Base-by-base conservation (phyloP, 2,113 vertebrate genomes). In the Monopterus albus region DNA sequence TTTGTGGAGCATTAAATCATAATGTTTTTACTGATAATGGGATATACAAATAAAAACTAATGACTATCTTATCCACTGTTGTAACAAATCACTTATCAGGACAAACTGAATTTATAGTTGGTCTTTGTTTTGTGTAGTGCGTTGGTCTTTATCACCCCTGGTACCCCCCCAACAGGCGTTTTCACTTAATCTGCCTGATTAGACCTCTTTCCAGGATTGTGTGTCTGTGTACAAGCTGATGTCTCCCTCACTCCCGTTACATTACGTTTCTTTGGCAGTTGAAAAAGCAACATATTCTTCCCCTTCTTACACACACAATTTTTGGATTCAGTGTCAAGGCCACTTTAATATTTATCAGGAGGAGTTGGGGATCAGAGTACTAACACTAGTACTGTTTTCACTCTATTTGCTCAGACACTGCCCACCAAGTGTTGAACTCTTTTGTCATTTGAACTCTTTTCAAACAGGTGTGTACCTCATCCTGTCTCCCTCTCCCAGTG, bases 401-500 rank as follows among this genome's bases (percentile, higher is more conserved):
- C n/a, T n/a, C n/a, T n/a, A n/a, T n/a, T n/a, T 20, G 47, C 14
- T 59, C 63, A 31, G 39, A 61, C 28, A 25, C 17, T 14, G 15
- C 17, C 18, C 36, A n/a, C 20, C 11, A 42, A 17, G 6, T 20
- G 20, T 58, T 38, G 0, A 5, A 23, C 29, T 31, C 40, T 28
- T 62, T 4, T 45, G 25, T 67, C 26, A 29, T 55, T 25, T 52
- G 49, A n/a, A 14, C 20, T 66, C 42, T 56, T 35, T 33, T 61
- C 40, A 51, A 59, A 64, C 81, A 77, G 72, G 68, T 87, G 82
- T 82, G 47, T 63, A 4, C 6, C 43, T 46, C 60, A 39, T 39
- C 58, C 38, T n/a, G n/a, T n/a, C 50, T 23, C 39, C 39, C 20
- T 55, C 25, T 55, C 25, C 40, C 0, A 4, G 35, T 11, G 60